Evolutionary conservation across 2,888 invertebrate genomes (phyloP), one percentile per base, ranked within the genome.

Genomic region (Eristalinus aeneus): DNA sequence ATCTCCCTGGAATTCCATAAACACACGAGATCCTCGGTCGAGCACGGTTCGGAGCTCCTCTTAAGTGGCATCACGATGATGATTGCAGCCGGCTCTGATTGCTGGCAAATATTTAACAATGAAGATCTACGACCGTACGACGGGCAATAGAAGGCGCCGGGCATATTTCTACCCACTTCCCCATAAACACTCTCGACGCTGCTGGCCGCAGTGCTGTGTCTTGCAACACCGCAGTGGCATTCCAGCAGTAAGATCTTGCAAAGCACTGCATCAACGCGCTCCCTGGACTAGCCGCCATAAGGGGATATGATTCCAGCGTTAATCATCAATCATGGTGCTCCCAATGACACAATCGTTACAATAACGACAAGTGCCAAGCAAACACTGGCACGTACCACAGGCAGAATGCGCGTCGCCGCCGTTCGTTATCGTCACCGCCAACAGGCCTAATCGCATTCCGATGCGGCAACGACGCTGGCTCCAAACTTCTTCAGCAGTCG

Each of bases 401-500:
- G 56, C 34, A 34, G 9, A 34, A 8, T 34, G 34, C 34, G 8
- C 27, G 27, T 5, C 5, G 27, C 34, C 34, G 10, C 34, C 34
- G 8, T 34, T 4, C 34, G 10, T n/a, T 65, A 22, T 12, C 71
- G 61, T 20, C 64, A 58, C 61, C 75, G 72, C 63, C 72, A 76
- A 71, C 77, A 69, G 16, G 32, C 32, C 77, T 74, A 74, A 81
- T 86, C 69, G 74, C 77, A 78, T 86, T 82, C 82, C 82, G 71
- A 73, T 71, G 74, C 58, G 58, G 68, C 64, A 74, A 46, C 16
- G 46, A n/a, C 46, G 46, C 46, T 86, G 81, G 77, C 86, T 86
- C 77, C 74, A 82, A 86, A 82, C 77, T 86, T 77, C 77, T 72
- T n/a, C 46, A 77, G 71, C 73, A 69, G 67, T 78, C 82, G 64